These are phyloP conservation scores for Trididemnum clinides DNA, from an alignment of 23 tunicate genomes.

Conservation along the genomic window DNA sequence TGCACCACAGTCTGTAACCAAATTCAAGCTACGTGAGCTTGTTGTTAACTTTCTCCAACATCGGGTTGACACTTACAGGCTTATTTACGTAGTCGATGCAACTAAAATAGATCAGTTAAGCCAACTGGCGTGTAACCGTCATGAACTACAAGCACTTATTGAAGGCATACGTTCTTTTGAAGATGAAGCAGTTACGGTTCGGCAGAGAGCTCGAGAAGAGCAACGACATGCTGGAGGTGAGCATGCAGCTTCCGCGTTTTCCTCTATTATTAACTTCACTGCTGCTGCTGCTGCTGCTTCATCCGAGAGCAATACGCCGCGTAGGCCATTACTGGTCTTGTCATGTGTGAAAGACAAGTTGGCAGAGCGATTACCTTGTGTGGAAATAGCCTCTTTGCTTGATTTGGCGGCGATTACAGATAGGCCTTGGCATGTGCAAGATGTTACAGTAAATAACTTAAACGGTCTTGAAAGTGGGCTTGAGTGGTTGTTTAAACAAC, in stretches of 20 bases:
- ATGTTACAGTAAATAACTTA: constrained; percentile 70
- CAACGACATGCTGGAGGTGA: neutral
- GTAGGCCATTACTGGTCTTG: constrained; percentile 64
- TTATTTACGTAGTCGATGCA: constrained; percentile 88
- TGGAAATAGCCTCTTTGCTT: constrained; percentile 66
- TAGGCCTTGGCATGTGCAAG: constrained; percentile 91
- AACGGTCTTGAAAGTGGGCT: constrained; percentile 80
- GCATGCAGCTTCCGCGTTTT: neutral
- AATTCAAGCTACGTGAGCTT: constrained; percentile 55
- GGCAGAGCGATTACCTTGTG: constrained; percentile 40
- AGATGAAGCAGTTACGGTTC: neutral
- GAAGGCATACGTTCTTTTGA: constrained; percentile 57
- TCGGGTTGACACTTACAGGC: constrained; percentile 47
- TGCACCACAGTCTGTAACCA: neutral
- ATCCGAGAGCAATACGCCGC: neutral
- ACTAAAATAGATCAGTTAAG: constrained; percentile 42
- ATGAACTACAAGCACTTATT: constrained; percentile 66
- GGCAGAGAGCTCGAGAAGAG: neutral
- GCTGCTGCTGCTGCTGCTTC: neutral
- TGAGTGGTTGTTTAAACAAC: constrained; percentile 76
- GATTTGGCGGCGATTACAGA: constrained; percentile 64
- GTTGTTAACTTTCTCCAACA: constrained; percentile 71
- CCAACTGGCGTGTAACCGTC: constrained; percentile 52
- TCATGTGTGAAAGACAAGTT: constrained; percentile 44
- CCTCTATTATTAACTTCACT: constrained; percentile 10